phyloP scores from a whole-genome alignment of 1,140 invertebrate genomes.

The Brachionus koreanus region DNA sequence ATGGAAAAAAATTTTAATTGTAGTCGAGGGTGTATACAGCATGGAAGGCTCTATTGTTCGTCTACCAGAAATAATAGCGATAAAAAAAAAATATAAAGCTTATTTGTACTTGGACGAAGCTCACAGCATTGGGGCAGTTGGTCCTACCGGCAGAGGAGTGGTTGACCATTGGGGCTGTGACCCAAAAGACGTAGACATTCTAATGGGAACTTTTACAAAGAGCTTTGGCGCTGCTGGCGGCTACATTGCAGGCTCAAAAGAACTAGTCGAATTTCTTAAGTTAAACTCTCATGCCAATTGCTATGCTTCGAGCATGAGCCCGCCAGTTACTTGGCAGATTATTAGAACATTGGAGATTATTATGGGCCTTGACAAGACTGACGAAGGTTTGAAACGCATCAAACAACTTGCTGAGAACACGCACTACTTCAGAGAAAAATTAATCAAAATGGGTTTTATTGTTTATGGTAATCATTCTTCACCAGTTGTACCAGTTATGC shows the following conservation, averaged over 20 bases:
- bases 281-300: conserved; percentile 75
- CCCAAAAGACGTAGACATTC: conserved; percentile 83
- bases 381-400: conserved; percentile 60
- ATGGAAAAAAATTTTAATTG: conserved; percentile 89
- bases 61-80: conserved; percentile 76
- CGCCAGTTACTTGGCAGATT: conserved; percentile 84
- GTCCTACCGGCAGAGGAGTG: conserved; percentile 78
- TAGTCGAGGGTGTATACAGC: conserved; percentile 92
- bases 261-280: conserved; percentile 75
- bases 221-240: conserved; percentile 95
- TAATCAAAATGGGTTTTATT: conserved; percentile 87
- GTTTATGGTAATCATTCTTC: conserved; percentile 91
- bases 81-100: conserved; percentile 89
- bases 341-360: conserved; percentile 80
- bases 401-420: conserved; percentile 75
- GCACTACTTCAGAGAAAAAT: conserved; percentile 76
- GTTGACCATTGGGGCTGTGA: conserved; percentile 77
- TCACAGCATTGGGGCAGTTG: conserved; percentile 90
- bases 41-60: conserved; percentile 95
- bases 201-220: conserved; percentile 95
- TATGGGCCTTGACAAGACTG: conserved; percentile 67
- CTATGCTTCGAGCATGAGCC: conserved; percentile 86
- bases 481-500: conserved; percentile 89
- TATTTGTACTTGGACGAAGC: conserved; percentile 92
- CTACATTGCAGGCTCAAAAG: conserved; percentile 87